Evolutionary conservation across 2,888 invertebrate genomes (phyloP), one percentile per base, ranked within the genome.

Genomic region (Priocnemis perturbator): DNA sequence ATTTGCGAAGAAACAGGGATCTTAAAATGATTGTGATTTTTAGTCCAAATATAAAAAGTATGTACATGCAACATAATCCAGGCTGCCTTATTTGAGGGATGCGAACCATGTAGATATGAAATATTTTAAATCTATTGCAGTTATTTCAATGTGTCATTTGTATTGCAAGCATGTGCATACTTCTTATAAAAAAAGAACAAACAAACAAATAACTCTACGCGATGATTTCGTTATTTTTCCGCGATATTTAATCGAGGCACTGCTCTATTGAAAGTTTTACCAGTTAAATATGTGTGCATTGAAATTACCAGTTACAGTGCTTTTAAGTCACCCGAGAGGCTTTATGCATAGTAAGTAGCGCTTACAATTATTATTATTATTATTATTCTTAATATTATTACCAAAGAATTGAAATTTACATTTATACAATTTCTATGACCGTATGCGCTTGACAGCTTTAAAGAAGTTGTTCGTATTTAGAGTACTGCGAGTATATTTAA

Each of bases 321-420:
- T 45, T 57, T 47, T 55, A 59, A 23, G 30, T 60, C 69, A 56
- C 47, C 21, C 44, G n/a, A 60, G 64, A 69, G 58, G 75, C 75
- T 69, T 75, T 47, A 59, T 55, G 64, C 69, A 69, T 76, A 45
- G 37, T 20, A 58, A 48, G 20, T 44, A 57, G 68, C 47, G 64
- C 63, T 44, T 37, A 37, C 7, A 5, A 37, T 37, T 37, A 3
- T 37, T 37, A 37, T 5, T 19, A 60, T 66, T 65, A 68, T 72
- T 67, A 57, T 21, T 52, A 64, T 55, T 64, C 64, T n/a, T n/a
- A n/a, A n/a, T n/a, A n/a, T n/a, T n/a, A n/a, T n/a, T n/a, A 62
- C 79, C 77, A 77, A 81, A 81, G 79, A 81, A 60, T 69, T 64
- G 37, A 47, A 62, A 64, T 76, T 73, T 64, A 61, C 47, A 72